A percentile compares a stretch with the other conserved stretches of the same genome.
Conservation (phyloP, 2,113 vertebrate genomes). For the Cryptomyrus ogoouensis region DNA sequence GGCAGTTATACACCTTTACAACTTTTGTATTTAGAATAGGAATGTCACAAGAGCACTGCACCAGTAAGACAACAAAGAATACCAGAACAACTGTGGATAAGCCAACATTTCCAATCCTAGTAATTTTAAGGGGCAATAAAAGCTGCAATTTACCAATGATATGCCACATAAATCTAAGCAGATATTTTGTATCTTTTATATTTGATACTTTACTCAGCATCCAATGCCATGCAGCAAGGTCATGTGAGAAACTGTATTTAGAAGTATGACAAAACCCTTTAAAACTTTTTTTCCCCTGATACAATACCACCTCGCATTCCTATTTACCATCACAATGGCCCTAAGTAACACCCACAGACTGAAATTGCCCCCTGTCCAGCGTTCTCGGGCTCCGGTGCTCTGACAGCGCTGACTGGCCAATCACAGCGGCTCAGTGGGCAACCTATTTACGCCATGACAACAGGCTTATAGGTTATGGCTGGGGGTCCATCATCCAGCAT, state of each 20-base stretch:
- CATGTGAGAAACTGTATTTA: neutral
- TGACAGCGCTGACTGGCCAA: slow-evolving; percentile 8
- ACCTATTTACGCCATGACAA: slow-evolving; percentile 2
- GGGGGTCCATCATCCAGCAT: neutral
- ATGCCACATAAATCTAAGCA: neutral
- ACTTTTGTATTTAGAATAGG: neutral
- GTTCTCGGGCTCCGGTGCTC: neutral
- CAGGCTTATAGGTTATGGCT: neutral
- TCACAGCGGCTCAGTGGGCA: neutral
- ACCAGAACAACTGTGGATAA: neutral
- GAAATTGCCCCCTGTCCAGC: neutral
- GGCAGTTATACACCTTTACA: neutral
- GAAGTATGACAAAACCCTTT: neutral
- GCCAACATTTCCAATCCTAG: neutral
- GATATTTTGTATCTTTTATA: neutral
- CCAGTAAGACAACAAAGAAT: neutral
- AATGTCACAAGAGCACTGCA: neutral
- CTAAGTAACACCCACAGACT: neutral
- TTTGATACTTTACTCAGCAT: neutral
- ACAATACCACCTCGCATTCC: neutral
- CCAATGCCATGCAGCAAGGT: neutral
- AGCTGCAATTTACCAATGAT: neutral
- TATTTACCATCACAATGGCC: neutral
- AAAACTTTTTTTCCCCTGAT: neutral
- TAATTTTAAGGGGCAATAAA: neutral